Evolutionary conservation across 2,797 vertebrate species (phyloP).

Genomic region (Neomorphus geoffroyi): DNA sequence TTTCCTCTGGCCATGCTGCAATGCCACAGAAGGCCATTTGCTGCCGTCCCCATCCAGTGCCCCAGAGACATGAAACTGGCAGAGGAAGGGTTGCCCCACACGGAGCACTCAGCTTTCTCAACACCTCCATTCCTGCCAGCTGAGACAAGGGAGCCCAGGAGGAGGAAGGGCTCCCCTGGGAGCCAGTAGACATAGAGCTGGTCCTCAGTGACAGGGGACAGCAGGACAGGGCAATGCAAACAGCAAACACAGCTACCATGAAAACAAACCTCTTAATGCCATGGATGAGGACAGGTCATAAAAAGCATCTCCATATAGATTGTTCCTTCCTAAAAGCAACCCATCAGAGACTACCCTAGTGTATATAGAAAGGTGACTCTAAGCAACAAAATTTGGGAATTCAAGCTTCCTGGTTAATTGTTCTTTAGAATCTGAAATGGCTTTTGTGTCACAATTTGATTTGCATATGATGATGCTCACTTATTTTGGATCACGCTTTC

Average conservation of each 20-base stretch:
- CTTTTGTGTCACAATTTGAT: neutral
- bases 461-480: neutral
- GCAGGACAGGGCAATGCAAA: neutral
- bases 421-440: neutral
- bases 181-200: neutral
- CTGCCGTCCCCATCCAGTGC: neutral
- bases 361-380: neutral
- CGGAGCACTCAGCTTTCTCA: neutral
- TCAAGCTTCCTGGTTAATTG: neutral
- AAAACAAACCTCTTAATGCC: neutral
- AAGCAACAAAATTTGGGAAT: neutral
- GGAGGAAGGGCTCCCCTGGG: neutral
- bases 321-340: neutral
- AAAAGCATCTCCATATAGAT: neutral
- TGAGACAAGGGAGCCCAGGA: neutral
- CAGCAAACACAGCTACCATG: neutral
- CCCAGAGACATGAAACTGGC: neutral
- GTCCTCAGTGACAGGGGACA: neutral
- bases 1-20: neutral
- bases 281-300: neutral
- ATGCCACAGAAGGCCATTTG: neutral
- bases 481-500: neutral
- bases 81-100: neutral
- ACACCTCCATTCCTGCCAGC: accelerated
- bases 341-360: too few relatives aligned